Conservation (phyloP, 2,113 vertebrate genomes). For the Tenrec ecaudatus region DNA sequence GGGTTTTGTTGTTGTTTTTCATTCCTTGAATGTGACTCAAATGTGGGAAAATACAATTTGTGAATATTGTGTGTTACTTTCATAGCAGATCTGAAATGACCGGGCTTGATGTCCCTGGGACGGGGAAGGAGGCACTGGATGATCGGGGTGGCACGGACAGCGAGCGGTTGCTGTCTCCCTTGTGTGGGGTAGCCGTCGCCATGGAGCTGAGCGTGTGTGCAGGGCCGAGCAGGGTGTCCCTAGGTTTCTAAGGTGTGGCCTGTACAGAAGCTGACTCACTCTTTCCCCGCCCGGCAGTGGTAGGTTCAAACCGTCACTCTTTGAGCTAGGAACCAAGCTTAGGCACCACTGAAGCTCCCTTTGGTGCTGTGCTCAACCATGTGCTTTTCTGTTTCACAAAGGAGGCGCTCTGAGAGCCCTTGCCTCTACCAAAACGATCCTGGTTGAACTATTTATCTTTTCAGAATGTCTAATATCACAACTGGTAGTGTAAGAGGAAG, state of each 20-base stretch:
- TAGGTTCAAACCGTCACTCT: background rate
- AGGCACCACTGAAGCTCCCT: background rate
- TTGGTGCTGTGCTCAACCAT: background rate
- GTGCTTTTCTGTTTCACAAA: background rate
- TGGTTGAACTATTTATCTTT: background rate
- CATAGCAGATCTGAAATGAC: slow-evolving; percentile 16
- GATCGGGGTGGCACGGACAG: background rate
- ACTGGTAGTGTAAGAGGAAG: background rate
- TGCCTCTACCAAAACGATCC: background rate
- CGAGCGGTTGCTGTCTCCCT: background rate
- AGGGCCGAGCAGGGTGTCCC: background rate
- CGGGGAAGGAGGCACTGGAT: background rate
- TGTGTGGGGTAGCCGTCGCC: background rate
- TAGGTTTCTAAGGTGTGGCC: background rate
- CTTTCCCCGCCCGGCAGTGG: background rate
- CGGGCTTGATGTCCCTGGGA: background rate
- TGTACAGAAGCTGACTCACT: background rate
- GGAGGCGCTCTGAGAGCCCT: slow-evolving; percentile 22
- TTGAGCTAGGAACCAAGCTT: background rate
- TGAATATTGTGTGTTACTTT: background rate
- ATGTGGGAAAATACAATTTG: slow-evolving; percentile 24
- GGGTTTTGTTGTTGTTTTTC: background rate
- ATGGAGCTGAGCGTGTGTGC: background rate
- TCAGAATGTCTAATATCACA: background rate
- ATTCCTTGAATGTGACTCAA: slow-evolving; percentile 15